Percentiles rank a stretch among this genome's conserved stretches.
Conservation (phyloP, 2,113 vertebrate species). For the Orcinus orca region DNA sequence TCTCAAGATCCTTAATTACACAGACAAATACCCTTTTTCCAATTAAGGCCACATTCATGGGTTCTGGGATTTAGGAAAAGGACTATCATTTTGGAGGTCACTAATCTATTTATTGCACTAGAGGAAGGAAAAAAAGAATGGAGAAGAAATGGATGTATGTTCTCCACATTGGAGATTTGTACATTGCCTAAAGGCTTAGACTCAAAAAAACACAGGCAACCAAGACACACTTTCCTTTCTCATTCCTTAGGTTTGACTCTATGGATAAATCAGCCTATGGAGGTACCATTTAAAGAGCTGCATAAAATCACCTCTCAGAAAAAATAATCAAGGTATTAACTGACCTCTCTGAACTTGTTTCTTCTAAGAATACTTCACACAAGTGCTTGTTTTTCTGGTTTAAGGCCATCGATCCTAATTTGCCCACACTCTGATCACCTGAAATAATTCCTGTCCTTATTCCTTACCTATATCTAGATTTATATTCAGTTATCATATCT, state of each 20-base stretch:
- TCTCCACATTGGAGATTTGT: background rate
- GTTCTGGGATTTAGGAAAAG: background rate
- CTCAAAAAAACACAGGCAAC: background rate
- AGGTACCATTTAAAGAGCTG: background rate
- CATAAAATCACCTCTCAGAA: background rate
- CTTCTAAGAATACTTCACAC: background rate
- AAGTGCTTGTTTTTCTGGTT: background rate
- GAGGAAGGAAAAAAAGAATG: background rate
- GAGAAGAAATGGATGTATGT: background rate
- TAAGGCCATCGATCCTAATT: background rate
- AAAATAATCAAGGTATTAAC: background rate
- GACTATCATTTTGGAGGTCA: background rate
- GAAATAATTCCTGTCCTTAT: conserved; percentile 18
- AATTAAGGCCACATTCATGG: background rate
- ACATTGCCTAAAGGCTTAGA: background rate
- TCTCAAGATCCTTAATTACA: background rate
- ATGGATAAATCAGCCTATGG: background rate
- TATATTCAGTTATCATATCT: conserved; percentile 33
- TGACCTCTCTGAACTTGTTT: background rate
- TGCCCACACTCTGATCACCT: conserved; percentile 9
- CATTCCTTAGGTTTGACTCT: background rate
- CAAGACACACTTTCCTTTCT: background rate
- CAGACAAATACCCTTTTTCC: background rate
- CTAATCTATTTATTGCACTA: background rate
- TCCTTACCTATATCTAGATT: conserved; percentile 18